Percentiles rank a stretch among this genome's conserved stretches.
These are phyloP conservation scores for Nipponia nippon DNA, from an alignment of 2,113 vertebrate species.

Conservation along the genomic window DNA sequence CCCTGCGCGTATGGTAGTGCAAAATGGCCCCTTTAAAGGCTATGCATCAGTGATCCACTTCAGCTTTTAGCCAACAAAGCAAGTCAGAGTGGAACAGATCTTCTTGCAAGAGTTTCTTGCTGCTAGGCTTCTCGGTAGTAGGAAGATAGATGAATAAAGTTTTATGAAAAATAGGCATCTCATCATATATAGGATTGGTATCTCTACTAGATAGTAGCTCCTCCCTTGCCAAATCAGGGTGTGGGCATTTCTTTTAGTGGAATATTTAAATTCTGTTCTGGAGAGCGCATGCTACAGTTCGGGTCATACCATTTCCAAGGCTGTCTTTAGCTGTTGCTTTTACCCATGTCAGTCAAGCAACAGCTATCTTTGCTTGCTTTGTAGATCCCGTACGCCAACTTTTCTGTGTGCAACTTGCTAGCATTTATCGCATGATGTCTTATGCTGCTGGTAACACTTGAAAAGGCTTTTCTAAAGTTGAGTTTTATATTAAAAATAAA, in stretches of 20 bases:
- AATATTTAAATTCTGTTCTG: not conserved
- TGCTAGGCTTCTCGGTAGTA: not conserved
- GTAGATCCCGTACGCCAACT: not conserved
- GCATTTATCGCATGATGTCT: not conserved
- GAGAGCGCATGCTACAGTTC: not conserved
- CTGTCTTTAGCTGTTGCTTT: not conserved
- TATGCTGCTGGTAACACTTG: not conserved
- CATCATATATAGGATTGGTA: not conserved
- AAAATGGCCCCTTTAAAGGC: not conserved
- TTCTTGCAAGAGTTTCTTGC: not conserved
- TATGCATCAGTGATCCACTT: not conserved
- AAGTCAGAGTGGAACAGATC: not conserved
- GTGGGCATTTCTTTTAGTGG: not conserved
- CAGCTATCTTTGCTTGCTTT: not conserved
- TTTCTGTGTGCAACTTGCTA: not conserved
- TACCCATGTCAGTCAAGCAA: not conserved
- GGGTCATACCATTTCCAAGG: not conserved
- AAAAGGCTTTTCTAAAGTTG: not conserved
- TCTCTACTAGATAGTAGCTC: not conserved
- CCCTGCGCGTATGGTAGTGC: not conserved
- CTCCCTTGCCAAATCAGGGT: not conserved
- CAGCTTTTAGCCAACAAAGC: not conserved
- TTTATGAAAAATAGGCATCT: not conserved
- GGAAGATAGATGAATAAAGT: not conserved
- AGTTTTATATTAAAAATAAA: not conserved